Evolutionary conservation across 1,140 invertebrate species (phyloP).

Genomic region (Tigriopus japonicus): DNA sequence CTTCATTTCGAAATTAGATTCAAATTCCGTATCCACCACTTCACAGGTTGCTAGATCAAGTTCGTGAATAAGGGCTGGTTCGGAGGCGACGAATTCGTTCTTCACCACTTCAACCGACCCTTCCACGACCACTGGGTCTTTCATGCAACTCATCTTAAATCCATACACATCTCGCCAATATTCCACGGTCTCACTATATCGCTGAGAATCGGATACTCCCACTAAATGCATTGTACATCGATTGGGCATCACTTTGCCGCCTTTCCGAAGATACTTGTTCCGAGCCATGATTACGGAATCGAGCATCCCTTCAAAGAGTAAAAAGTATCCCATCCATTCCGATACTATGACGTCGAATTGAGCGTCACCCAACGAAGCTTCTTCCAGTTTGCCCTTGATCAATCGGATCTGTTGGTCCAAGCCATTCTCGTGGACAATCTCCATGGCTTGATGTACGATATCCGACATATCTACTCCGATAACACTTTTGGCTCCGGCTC

Average conservation of each 20-base stretch:
- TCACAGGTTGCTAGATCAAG: conserved; percentile 65
- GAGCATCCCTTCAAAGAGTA: conserved; percentile 95
- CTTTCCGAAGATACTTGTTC: conserved; percentile 66
- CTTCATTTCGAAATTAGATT: conserved; percentile 13
- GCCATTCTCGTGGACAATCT: conserved; percentile 39
- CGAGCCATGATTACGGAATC: conserved; percentile 74
- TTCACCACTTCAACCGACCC: conserved; percentile 70
- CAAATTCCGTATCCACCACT: conserved; percentile 35
- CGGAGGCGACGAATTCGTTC: conserved; percentile 52
- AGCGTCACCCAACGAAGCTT: conserved; percentile 48
- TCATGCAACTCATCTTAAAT: conserved; percentile 89
- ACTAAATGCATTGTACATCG: conserved; percentile 68
- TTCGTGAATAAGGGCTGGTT: conserved; percentile 38
- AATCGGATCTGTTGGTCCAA: conserved; percentile 51
- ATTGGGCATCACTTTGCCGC: conserved; percentile 69
- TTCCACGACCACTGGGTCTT: conserved; percentile 66
- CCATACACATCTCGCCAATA: conserved; percentile 96
- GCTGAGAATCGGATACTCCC: conserved; percentile 63
- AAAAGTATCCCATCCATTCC: conserved; percentile 99
- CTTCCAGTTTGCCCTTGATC: conserved; percentile 72
- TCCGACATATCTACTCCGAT: conserved; percentile 83
- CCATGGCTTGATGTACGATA: conserved; percentile 62
- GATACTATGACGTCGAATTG: conserved; percentile 88
- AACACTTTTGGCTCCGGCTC: conserved; percentile 77
- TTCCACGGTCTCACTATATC: conserved; percentile 48